Evolutionary conservation across 2,113 vertebrate species (phyloP).

Genomic region (Python bivittatus): DNA sequence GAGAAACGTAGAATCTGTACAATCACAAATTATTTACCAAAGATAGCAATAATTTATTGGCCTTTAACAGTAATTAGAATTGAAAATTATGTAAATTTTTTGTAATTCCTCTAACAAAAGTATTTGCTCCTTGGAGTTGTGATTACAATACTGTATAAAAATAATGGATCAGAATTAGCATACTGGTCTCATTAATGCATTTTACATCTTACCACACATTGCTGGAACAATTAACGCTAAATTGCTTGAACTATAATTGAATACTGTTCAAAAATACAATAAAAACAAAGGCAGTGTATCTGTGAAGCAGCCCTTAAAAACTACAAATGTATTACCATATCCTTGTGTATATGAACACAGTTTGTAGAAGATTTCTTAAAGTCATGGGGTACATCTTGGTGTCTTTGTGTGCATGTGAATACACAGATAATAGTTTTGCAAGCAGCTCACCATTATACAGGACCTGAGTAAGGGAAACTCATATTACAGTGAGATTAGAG

Average conservation of each 20-base stretch:
- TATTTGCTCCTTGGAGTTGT: constrained; percentile 10
- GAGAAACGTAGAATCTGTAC: neutral
- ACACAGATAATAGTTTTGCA: neutral
- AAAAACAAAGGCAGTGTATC: neutral
- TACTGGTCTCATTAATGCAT: constrained; percentile 38
- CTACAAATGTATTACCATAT: neutral
- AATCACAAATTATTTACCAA: neutral
- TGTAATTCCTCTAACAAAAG: rapidly evolving
- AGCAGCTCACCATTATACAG: neutral
- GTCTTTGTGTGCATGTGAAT: neutral
- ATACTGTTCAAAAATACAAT: constrained; percentile 1
- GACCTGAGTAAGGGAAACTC: neutral
- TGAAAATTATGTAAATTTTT: constrained; percentile 1
- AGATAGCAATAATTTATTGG: neutral
- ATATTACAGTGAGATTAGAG: neutral
- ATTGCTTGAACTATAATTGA: constrained; percentile 22
- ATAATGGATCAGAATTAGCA: constrained; percentile 31
- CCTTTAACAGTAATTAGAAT: constrained; percentile 10
- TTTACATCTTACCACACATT: neutral
- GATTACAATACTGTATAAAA: constrained; percentile 36
- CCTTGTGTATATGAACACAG: neutral
- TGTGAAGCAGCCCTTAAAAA: neutral
- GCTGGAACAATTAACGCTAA: constrained; percentile 31
- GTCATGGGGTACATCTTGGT: neutral
- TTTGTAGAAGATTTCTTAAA: neutral